Base-by-base conservation (phyloP, 2,113 vertebrate species). In the Baryphthengus martii region DNA sequence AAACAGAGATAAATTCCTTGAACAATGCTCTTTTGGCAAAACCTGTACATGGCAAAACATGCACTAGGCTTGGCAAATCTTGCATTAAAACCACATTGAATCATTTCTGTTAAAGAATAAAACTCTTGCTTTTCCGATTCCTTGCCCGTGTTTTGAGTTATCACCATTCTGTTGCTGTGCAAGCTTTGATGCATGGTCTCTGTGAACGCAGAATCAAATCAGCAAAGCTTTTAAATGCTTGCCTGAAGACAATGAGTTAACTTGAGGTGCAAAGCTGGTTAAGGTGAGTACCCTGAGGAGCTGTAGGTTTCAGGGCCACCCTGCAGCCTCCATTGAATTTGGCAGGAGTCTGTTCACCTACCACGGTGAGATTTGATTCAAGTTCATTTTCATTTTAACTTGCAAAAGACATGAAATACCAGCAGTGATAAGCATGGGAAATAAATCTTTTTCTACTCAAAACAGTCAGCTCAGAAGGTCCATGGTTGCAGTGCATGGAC, bases 311-410 rank as follows among this genome's bases (percentile, higher is more conserved):
- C 55, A 55, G 16, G 23, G 13, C 9, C 45, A 37, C 20, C 17
- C 58, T 40, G 44, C n/a, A 59, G 21, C 7, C 49, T 56, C 63
- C 37, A n/a, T 13, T 62, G 47, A 91, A 79, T 67, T 8, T 3
- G 6, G 12, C 28, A 67, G 35, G 35, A 88, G 13, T 71, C 52
- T 3, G 4, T 70, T 94, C 67, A 73, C 21, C 0, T 0, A 18
- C 17, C 0, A 0, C n/a, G 55, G 28, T 2, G 9, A 35, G 7
- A 63, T 23, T 45, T 5, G 0, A 8, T 74, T 89, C 33, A 55
- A 65, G 16, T 56, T 62, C 11, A 35, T 89, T 88, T 56, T 62
- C 13, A 39, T 88, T 88, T 93, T 29, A 56, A 2, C 24, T 74
- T 74, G 25, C 23, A 80, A 70, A 93, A 88, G 29, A 40, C 42